Percentiles rank a stretch among this genome's conserved stretches.
Conservation (phyloP, 2,113 vertebrate genomes). For the Malaclemys terrapin region DNA sequence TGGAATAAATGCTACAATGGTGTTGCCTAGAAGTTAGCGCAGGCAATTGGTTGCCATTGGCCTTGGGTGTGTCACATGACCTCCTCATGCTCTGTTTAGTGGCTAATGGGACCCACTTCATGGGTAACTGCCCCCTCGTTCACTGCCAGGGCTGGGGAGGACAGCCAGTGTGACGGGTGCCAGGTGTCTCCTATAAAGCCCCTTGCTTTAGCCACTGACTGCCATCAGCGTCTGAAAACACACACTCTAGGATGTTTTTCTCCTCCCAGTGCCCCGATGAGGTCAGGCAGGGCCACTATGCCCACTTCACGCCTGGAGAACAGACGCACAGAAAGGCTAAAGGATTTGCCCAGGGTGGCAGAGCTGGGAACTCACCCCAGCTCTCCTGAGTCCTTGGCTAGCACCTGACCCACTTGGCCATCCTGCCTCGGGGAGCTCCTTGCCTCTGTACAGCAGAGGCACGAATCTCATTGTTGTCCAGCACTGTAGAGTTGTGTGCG, state of each 20-base stretch:
- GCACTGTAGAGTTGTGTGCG: neutral
- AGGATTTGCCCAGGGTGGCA: neutral
- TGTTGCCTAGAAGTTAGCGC: neutral
- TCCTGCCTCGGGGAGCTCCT: neutral
- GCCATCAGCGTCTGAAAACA: neutral
- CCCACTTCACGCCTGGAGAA: neutral
- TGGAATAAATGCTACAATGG: neutral
- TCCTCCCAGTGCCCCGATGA: neutral
- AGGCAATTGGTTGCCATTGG: neutral
- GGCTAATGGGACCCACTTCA: too few relatives aligned
- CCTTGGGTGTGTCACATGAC: neutral
- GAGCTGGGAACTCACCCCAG: neutral
- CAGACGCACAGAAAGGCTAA: neutral
- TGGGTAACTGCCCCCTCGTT: too few relatives aligned
- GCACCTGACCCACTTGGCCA: neutral
- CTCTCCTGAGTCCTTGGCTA: neutral
- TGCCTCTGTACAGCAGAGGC: neutral
- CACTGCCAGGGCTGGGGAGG: too few relatives aligned
- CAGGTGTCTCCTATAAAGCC: neutral
- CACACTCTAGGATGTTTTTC: neutral
- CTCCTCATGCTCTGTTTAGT: neutral
- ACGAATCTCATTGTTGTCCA: fast-evolving
- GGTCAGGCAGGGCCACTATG: neutral
- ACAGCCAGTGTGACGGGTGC: neutral
- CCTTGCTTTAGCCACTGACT: neutral